These are phyloP conservation scores for Hucho hucho DNA, from an alignment of 2,113 vertebrate species.

Conservation along the genomic window DNA sequence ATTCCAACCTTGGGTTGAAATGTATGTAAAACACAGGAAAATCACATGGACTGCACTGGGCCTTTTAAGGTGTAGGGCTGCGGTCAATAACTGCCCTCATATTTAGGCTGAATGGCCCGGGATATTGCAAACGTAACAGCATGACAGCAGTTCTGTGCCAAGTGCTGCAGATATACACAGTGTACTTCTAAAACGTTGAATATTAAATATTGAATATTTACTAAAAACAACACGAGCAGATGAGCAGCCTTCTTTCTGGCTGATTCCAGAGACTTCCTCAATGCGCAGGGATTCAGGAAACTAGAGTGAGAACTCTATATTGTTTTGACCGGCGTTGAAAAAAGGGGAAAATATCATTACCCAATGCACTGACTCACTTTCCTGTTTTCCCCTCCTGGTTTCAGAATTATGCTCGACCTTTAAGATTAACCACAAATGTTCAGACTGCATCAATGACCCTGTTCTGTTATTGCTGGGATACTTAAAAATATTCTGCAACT, in stretches of 20 bases:
- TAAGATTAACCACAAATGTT: neutral
- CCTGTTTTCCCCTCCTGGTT: constrained; percentile 25
- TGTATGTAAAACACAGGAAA: no score
- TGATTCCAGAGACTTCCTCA: neutral
- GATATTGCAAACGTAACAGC: no score
- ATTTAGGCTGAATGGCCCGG: no score
- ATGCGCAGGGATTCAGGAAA: neutral
- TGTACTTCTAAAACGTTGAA: no score
- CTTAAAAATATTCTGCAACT: neutral
- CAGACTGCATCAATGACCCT: no score
- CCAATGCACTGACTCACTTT: constrained; percentile 34
- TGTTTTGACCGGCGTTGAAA: constrained; percentile 24
- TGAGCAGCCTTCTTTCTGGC: neutral
- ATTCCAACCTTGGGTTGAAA: no score
- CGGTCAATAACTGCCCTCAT: neutral
- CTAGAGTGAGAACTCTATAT: neutral
- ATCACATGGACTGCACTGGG: neutral
- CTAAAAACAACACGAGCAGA: neutral
- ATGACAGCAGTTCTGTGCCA: no score
- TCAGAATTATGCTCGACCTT: constrained; percentile 1
- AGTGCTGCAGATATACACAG: no score
- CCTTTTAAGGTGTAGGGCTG: neutral
- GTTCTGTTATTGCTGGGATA: neutral
- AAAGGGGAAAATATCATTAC: constrained; percentile 20
- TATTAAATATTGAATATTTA: no score